Evolutionary conservation across 2,888 invertebrate species (phyloP).

Genomic region (Agapostemon virescens): DNA sequence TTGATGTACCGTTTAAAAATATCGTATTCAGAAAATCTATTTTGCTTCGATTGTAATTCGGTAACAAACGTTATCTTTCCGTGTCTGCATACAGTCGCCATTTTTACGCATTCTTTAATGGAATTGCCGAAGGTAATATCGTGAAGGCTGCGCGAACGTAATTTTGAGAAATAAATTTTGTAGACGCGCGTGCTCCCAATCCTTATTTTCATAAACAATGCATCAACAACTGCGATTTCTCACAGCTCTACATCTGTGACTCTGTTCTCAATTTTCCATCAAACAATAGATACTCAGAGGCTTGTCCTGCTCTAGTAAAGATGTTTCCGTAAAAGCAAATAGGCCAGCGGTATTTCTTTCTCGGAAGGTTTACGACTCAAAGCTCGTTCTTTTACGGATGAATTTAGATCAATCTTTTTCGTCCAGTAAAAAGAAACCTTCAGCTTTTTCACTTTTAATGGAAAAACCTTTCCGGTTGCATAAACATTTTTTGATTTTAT

Average conservation of each 20-base stretch:
- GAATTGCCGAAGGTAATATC: background rate
- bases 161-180: background rate
- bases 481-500: background rate
- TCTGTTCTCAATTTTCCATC: background rate
- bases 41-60: too few species aligned
- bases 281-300: background rate
- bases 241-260: background rate
- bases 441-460: background rate
- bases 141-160: background rate
- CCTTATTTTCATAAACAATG: background rate
- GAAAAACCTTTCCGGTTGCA: background rate
- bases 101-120: background rate
- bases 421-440: background rate
- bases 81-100: background rate
- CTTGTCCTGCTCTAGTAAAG: background rate
- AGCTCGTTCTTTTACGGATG: background rate
- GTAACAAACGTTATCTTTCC: background rate
- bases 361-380: background rate
- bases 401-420: background rate
- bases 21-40: too few species aligned
- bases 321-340: slow-evolving; percentile 1
- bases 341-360: background rate
- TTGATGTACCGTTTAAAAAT: too few species aligned
- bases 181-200: background rate
- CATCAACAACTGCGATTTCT: background rate